Conservation (phyloP, 2,888 invertebrate genomes). For the Chironomus riparius region DNA sequence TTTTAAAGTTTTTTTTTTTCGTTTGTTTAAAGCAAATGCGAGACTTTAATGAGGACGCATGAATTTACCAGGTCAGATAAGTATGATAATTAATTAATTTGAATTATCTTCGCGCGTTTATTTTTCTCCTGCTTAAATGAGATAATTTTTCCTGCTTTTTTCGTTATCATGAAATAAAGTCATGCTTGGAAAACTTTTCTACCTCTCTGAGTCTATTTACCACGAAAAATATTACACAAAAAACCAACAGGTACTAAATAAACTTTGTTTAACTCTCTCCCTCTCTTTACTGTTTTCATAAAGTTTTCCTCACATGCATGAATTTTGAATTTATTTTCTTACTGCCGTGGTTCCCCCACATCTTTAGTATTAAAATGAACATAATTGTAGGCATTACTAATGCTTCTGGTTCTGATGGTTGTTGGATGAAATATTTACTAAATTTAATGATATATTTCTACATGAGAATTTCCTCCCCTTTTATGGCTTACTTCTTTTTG, state of each 20-base stretch:
- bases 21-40: too few relatives aligned
- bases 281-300: not conserved
- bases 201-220: not conserved
- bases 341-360: not conserved
- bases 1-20: too few relatives aligned
- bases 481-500: too few relatives aligned
- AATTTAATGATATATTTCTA: too few relatives aligned
- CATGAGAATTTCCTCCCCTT: too few relatives aligned
- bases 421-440: too few relatives aligned
- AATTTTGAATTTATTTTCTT: not conserved
- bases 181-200: not conserved
- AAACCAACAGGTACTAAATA: conserved; percentile 9
- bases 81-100: too few relatives aligned
- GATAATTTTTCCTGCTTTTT: too few relatives aligned
- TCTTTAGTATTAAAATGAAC: not conserved
- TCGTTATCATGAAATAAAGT: not conserved
- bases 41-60: too few relatives aligned
- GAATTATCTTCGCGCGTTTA: too few relatives aligned
- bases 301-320: not conserved
- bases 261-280: not conserved
- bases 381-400: not conserved
- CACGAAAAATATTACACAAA: not conserved
- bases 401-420: not conserved
- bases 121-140: too few relatives aligned
- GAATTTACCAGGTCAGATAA: too few relatives aligned